Evolutionary conservation across 2,888 invertebrate species (phyloP).

Genomic region (Anodontia alba): DNA sequence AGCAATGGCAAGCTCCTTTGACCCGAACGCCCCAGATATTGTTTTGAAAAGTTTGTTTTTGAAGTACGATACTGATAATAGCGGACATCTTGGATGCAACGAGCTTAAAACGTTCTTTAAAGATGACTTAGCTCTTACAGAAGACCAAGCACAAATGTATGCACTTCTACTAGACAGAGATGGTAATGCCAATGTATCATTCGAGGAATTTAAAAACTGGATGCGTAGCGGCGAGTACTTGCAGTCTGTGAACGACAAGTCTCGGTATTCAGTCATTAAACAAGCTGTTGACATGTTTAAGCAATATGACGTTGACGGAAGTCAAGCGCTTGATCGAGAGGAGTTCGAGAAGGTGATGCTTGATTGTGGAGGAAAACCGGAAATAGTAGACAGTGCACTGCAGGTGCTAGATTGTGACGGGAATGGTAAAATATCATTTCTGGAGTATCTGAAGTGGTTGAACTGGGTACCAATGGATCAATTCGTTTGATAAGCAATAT

Average conservation of each 20-base stretch:
- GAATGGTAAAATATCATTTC: slow-evolving; percentile 34
- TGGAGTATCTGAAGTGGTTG: slow-evolving; percentile 39
- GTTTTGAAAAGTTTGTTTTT: slow-evolving; percentile 29
- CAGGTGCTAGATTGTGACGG: slow-evolving; percentile 26
- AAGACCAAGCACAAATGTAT: slow-evolving; percentile 23
- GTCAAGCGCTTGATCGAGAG: slow-evolving; percentile 13
- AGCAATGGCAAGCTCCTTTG: slow-evolving; percentile 6
- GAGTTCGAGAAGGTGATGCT: slow-evolving; percentile 30
- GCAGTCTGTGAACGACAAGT: slow-evolving; percentile 17
- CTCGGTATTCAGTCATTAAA: slow-evolving; percentile 10
- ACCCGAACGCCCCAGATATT: slow-evolving; percentile 22
- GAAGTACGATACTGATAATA: slow-evolving; percentile 14
- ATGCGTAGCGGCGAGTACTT: slow-evolving; percentile 28
- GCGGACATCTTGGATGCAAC: too few species aligned
- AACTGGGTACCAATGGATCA: slow-evolving; percentile 25
- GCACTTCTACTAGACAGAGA: slow-evolving; percentile 27
- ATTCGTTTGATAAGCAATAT: too few species aligned
- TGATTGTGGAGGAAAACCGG: slow-evolving; percentile 21
- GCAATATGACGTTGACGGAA: slow-evolving; percentile 31
- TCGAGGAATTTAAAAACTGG: slow-evolving; percentile 29
- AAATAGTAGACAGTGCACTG: neutral
- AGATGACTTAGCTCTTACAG: slow-evolving; percentile 27
- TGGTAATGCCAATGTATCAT: slow-evolving; percentile 9
- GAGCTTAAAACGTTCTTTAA: slow-evolving; percentile 19
- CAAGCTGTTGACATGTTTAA: slow-evolving; percentile 37